Conservation (phyloP, 2,797 vertebrate genomes). For the Tarsius wallacei region DNA sequence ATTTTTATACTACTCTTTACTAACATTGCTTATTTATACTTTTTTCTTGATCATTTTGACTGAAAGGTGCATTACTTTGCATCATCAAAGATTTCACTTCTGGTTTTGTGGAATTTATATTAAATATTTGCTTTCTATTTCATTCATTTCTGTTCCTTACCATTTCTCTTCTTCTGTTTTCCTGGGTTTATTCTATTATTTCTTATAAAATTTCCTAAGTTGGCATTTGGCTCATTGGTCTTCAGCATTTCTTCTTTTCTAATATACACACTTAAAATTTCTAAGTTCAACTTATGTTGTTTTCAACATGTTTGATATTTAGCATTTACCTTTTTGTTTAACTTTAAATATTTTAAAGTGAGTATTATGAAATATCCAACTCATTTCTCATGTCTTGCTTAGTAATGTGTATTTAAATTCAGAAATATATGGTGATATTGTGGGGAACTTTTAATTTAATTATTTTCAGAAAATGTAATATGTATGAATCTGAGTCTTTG, state of each 20-base stretch:
- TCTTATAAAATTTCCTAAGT: neutral
- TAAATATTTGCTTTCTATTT: neutral
- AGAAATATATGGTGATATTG: neutral
- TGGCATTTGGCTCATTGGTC: neutral
- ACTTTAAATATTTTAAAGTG: constrained; percentile 36
- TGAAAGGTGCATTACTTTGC: neutral
- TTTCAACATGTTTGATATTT: constrained; percentile 11
- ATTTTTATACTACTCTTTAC: neutral
- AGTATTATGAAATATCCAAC: neutral
- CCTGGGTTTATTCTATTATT: neutral
- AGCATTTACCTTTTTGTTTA: neutral
- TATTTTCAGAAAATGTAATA: neutral
- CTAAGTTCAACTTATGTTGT: neutral
- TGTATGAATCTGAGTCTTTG: neutral
- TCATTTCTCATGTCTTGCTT: constrained; percentile 27
- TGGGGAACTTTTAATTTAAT: neutral
- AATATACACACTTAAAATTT: neutral
- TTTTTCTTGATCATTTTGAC: neutral
- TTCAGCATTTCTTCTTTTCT: constrained; percentile 11
- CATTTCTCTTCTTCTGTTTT: neutral
- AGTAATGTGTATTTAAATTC: neutral
- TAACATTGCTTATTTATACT: neutral
- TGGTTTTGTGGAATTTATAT: neutral
- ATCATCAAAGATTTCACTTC: neutral
- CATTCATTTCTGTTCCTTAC: neutral